These are phyloP conservation scores for Papilio demoleus DNA, from an alignment of 2,888 invertebrate genomes.

Conservation along the genomic window DNA sequence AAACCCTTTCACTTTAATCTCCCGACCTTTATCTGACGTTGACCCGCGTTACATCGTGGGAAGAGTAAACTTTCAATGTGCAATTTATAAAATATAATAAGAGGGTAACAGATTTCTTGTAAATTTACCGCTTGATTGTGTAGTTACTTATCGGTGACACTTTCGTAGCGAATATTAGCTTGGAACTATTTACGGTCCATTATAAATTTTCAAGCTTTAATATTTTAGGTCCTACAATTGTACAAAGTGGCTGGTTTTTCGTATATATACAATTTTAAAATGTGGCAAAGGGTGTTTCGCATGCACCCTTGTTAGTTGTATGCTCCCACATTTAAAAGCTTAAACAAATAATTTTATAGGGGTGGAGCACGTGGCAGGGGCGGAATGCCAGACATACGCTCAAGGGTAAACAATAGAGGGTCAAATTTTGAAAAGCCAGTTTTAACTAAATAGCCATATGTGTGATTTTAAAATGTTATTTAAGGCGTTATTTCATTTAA, in stretches of 20 bases:
- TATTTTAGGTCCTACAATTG: too few species aligned
- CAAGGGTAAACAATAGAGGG: background rate
- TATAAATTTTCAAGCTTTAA: too few species aligned
- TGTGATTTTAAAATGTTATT: background rate
- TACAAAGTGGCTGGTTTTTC: too few species aligned
- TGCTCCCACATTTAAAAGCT: conserved; percentile 14
- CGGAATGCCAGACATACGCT: background rate
- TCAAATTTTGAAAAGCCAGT: background rate
- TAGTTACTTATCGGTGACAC: too few species aligned
- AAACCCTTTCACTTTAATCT: conserved; percentile 15
- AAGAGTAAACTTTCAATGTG: background rate
- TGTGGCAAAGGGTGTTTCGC: background rate
- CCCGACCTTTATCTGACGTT: conserved; percentile 22
- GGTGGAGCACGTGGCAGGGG: conserved; percentile 16
- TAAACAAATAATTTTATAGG: conserved; percentile 28
- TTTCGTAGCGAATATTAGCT: too few species aligned
- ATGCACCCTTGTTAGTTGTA: background rate
- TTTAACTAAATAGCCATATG: background rate
- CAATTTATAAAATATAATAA: background rate
- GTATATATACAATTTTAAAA: conserved; percentile 27
- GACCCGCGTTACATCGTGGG: conserved; percentile 20
- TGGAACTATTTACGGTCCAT: too few species aligned
- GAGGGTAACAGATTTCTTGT: too few species aligned
- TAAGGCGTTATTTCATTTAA: background rate
- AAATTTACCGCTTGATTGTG: too few species aligned